Evolutionary conservation across 2,888 invertebrate genomes (phyloP).

Genomic region (Parnassius orleans): DNA sequence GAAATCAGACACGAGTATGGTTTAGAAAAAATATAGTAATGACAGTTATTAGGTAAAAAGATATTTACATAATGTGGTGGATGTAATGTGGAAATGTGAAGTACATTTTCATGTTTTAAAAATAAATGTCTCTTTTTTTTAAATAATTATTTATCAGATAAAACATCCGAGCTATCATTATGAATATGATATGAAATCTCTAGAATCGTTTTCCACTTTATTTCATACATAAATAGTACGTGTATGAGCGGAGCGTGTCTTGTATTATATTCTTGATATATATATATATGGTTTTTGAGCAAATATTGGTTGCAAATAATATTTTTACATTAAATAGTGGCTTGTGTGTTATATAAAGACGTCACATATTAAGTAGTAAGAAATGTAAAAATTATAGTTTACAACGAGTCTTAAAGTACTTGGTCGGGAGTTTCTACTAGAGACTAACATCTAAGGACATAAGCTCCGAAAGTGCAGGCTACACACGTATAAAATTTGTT

Average conservation of each 20-base stretch:
- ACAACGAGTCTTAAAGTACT: conserved; percentile 74
- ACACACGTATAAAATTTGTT: conserved; percentile 57
- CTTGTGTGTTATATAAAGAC: conserved; percentile 1
- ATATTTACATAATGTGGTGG: no score
- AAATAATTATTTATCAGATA: no score
- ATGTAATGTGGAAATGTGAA: no score
- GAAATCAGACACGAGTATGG: no score
- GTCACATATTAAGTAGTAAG: conserved; percentile 25
- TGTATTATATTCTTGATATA: neutral
- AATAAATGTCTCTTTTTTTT: no score
- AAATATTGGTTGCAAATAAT: conserved; percentile 16
- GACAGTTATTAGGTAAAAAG: no score
- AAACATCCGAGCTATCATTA: no score
- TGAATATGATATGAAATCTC: no score
- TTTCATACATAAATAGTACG: no score
- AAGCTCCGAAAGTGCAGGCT: conserved; percentile 77
- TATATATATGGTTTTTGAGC: conserved; percentile 12
- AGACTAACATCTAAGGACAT: conserved; percentile 73
- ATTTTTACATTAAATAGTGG: neutral
- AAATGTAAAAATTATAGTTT: conserved; percentile 49
- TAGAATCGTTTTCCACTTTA: no score
- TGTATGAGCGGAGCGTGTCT: neutral
- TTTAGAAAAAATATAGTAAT: no score
- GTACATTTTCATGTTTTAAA: no score
- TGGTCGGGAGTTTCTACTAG: conserved; percentile 78